Percentiles rank a stretch among this genome's conserved stretches.
These are phyloP conservation scores for Homarus gammarus DNA, from an alignment of 2,888 invertebrate species.

Conservation along the genomic window DNA sequence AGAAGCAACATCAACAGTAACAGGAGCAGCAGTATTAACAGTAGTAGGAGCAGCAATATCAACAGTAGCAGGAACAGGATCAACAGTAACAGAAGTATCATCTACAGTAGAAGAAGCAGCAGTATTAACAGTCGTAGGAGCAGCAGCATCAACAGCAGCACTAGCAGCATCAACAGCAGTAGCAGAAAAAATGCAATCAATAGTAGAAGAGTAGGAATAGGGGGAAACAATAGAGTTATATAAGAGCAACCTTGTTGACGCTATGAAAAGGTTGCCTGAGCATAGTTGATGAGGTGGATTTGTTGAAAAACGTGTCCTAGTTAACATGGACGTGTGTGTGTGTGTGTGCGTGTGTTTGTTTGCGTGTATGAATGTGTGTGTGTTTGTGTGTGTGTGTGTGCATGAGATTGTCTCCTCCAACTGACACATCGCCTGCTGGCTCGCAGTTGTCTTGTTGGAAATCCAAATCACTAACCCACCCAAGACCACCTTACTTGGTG, in stretches of 20 bases:
- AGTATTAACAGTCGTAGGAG: too few relatives aligned
- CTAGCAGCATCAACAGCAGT: neutral
- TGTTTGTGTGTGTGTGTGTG: neutral
- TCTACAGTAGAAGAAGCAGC: too few relatives aligned
- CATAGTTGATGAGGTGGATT: neutral
- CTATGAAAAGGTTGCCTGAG: neutral
- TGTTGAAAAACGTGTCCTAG: neutral
- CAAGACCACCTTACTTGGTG: too few relatives aligned
- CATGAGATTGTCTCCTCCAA: neutral
- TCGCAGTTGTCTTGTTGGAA: too few relatives aligned
- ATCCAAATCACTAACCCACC: too few relatives aligned
- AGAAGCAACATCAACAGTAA: too few relatives aligned
- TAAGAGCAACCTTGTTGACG: neutral
- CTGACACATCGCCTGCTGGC: too few relatives aligned
- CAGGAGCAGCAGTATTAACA: too few relatives aligned
- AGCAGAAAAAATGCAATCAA: neutral
- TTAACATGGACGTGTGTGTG: neutral
- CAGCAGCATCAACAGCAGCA: neutral
- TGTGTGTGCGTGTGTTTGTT: neutral
- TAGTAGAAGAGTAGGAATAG: neutral
- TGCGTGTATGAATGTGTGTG: neutral
- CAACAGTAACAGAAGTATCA: too few relatives aligned
- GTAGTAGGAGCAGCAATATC: too few relatives aligned
- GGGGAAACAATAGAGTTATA: neutral
- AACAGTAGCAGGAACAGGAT: too few relatives aligned